Conservation (phyloP, 2,113 vertebrate genomes). For the Chrysemys picta region DNA sequence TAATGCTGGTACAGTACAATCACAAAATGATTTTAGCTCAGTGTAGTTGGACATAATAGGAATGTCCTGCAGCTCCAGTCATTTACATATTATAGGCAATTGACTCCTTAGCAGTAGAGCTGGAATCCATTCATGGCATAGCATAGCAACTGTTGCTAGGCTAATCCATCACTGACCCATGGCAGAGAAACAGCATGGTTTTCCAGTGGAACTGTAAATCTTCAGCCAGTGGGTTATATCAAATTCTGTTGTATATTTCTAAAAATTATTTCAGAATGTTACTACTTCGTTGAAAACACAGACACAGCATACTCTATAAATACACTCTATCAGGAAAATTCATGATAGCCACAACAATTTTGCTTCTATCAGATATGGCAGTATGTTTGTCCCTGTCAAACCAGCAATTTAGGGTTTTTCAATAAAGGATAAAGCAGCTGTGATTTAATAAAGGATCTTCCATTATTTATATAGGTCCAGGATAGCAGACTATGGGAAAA, state of each 20-base stretch:
- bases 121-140: neutral
- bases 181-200: neutral
- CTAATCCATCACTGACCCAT: neutral
- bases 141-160: neutral
- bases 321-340: no score
- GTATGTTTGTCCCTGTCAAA: no score
- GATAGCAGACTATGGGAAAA: no score
- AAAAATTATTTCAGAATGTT: neutral
- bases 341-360: no score
- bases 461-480: no score
- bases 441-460: no score
- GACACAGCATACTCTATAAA: accelerated
- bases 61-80: neutral
- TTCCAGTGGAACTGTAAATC: accelerated
- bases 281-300: neutral
- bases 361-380: no score
- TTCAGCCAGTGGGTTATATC: neutral
- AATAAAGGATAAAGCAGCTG: no score
- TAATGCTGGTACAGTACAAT: accelerated
- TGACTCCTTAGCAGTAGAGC: neutral
- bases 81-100: neutral
- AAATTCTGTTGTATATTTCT: accelerated
- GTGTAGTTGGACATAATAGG: neutral
- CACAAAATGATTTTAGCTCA: accelerated
- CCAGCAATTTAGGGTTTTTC: no score